These are phyloP conservation scores for Eulemur rufifrons DNA, from an alignment of 2,113 vertebrate species.

Conservation along the genomic window DNA sequence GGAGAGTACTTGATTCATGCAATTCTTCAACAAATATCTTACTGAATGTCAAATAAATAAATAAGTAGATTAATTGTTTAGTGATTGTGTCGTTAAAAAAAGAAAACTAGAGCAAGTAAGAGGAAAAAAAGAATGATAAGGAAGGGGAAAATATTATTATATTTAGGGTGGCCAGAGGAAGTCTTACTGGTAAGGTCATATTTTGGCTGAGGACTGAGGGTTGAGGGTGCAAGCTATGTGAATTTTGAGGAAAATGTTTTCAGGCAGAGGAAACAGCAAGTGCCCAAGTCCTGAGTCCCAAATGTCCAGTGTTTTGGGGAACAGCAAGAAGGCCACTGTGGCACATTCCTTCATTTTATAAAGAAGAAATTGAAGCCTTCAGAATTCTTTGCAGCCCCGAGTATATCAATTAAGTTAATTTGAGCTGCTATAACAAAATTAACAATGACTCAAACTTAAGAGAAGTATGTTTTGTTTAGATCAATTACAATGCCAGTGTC, in stretches of 20 bases:
- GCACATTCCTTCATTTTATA: not conserved
- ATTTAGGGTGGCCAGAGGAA: not conserved
- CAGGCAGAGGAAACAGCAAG: not conserved
- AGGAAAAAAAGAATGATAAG: not conserved
- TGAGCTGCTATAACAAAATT: not conserved
- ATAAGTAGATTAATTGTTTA: not conserved
- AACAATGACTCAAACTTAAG: not conserved
- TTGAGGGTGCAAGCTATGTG: not conserved
- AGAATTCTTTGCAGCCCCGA: not conserved
- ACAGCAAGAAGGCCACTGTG: not conserved
- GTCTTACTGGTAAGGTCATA: not conserved
- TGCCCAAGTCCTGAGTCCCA: not conserved
- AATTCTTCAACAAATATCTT: slow-evolving; percentile 15
- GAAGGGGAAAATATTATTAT: not conserved
- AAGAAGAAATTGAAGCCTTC: not conserved
- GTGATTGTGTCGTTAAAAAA: not conserved
- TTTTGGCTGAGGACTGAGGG: not conserved
- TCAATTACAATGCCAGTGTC: not conserved
- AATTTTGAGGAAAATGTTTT: not conserved
- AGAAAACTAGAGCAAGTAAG: not conserved
- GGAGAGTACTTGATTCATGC: not conserved
- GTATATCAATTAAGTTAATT: not conserved
- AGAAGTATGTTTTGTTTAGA: not conserved
- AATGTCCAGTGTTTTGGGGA: not conserved
- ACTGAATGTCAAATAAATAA: not conserved